Evolutionary conservation across 2,113 vertebrate genomes (phyloP), one percentile per base, ranked within the genome.

Genomic region (Nothobranchius furzeri): DNA sequence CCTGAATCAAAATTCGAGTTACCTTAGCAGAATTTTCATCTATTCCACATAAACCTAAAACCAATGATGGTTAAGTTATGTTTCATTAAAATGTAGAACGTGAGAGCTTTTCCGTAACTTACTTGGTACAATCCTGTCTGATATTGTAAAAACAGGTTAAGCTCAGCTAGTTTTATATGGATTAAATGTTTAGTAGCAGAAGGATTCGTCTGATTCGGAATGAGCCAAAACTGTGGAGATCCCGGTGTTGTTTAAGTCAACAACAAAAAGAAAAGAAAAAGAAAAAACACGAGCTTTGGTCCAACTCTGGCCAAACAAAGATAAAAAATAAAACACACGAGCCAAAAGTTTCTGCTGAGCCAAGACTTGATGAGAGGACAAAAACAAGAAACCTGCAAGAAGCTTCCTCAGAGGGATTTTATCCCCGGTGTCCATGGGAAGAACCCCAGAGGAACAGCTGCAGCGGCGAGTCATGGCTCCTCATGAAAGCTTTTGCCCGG

Each of bases 401-500:
- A 53, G 73, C 79, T 75, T 87, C 87, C 83, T 89, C 78, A 86
- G 80, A 85, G 80, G 66, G 53, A 67, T 76, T 75, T 75, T 62
- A 81, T 79, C 86, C 76, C 56, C 62, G 74, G 76, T 70, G 85
- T 94, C 94, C 96, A 98, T 99, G 97, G 96, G 97, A 99, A 97
- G 95, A 94, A 94, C 91, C 94, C 93, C 94, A 95, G 94, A 93
- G 92, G 94, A 95, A 96, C 93, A 94, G 94, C 85, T 85, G 87
- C 85, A 75, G 53, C 61, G 79, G 82, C 73, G 43, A 79, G 92
- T 85, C 93, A 91, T 95, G 94, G 95, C 95, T 93, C 92, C 93
- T 95, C 94, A 94, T 97, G 95, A 96, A 96, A 95, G 95, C 91
- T 95, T 94, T 95, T 92, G 94, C 94, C 95, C 92, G 93, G 93